Percentiles rank a stretch among this genome's conserved stretches.
Conservation (phyloP, 2,797 vertebrate genomes). For the Phataginus tetradactyla region DNA sequence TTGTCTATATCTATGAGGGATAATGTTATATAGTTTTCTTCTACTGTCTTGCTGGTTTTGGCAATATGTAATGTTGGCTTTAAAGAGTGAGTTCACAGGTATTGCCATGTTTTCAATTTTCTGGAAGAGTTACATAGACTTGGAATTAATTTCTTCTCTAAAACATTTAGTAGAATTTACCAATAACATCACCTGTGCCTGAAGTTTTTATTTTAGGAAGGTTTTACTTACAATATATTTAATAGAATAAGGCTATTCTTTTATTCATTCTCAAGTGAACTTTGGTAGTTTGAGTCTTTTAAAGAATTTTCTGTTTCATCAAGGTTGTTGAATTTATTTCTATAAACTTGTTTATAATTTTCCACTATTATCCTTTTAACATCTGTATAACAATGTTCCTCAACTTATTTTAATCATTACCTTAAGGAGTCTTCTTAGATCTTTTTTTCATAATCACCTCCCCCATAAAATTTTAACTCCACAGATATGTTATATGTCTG, state of each 20-base stretch:
- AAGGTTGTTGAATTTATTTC: neutral
- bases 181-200: neutral
- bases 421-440: neutral
- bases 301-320: neutral
- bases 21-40: neutral
- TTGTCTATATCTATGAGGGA: neutral
- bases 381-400: neutral
- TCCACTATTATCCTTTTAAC: neutral
- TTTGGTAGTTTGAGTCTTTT: neutral
- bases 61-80: neutral
- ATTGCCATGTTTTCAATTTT: neutral
- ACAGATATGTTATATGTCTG: neutral
- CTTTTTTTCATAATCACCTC: neutral
- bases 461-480: neutral
- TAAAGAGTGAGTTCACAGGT: neutral
- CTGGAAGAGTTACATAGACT: neutral
- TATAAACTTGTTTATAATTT: neutral
- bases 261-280: neutral
- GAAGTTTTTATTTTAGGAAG: neutral
- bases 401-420: neutral
- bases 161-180: neutral
- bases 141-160: neutral
- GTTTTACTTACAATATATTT: neutral
- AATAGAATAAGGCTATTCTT: neutral
- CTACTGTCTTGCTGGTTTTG: neutral